Evolutionary conservation across 37 sponge, comb jelly and placozoan species (phyloP).

Genomic region (Agelas oroides): DNA sequence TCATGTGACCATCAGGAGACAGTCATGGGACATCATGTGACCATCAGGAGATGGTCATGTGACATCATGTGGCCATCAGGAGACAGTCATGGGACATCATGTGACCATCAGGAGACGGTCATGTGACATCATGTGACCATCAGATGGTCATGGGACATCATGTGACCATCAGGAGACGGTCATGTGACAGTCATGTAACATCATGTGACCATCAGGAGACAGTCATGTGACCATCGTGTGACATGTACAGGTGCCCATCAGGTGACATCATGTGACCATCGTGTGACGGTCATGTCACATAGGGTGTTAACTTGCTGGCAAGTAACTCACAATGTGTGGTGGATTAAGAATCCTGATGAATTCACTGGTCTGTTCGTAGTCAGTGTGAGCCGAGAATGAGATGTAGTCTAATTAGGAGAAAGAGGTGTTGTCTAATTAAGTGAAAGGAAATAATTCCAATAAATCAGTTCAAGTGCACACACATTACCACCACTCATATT

Average conservation of each 20-base stretch:
- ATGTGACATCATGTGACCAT: no score
- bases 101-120: neutral
- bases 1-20: neutral
- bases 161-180: neutral
- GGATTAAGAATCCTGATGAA: conserved; percentile 90
- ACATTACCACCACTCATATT: no score
- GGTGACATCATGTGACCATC: conserved; percentile 1
- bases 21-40: no score
- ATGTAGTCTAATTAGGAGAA: conserved; percentile 82
- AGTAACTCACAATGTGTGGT: conserved; percentile 84
- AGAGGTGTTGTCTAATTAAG: conserved; percentile 74
- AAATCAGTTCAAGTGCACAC: conserved; percentile 7
- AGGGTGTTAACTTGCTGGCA: no score
- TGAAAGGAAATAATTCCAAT: no score
- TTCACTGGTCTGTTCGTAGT: conserved; percentile 94
- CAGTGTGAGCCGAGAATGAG: conserved; percentile 97
- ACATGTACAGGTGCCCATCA: no score
- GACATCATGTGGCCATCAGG: neutral
- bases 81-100: no score
- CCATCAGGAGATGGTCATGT: no score
- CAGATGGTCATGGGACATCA: no score
- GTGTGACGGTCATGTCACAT: no score
- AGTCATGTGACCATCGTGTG: no score
- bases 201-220: neutral
- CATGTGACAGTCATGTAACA: no score